A percentile compares a stretch with the other conserved stretches of the same genome.
phyloP scores from a whole-genome alignment of 2,888 invertebrate genomes.

The Lasioglossum calceatum region DNA sequence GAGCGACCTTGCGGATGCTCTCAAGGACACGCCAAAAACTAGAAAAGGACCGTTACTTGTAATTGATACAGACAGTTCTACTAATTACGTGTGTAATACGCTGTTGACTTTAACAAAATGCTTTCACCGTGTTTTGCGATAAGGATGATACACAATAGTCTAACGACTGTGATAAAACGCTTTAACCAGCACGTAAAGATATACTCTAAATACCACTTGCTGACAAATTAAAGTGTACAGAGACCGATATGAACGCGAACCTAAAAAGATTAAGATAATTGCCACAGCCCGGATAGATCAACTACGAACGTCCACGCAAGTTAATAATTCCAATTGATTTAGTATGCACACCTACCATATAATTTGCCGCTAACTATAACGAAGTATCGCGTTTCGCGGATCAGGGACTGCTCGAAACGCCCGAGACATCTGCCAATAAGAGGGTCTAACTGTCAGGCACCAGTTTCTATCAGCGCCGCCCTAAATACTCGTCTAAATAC shows the following conservation, averaged over 20 bases:
- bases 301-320: neutral
- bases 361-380: neutral
- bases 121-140: too few species aligned
- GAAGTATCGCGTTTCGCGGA: neutral
- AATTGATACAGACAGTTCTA: neutral
- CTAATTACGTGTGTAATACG: neutral
- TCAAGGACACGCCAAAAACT: neutral
- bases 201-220: neutral
- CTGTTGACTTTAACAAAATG: neutral
- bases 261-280: neutral
- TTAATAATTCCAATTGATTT: neutral
- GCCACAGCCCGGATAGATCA: neutral
- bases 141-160: too few species aligned
- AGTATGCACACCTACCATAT: neutral
- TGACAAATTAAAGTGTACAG: neutral
- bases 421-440: constrained; percentile 5
- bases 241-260: neutral
- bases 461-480: neutral
- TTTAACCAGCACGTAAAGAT: neutral
- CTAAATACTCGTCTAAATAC: neutral
- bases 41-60: neutral
- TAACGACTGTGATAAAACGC: neutral
- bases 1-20: neutral
- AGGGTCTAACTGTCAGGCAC: neutral
- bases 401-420: neutral